Evolutionary conservation across 2,888 invertebrate species (phyloP), one percentile per base, ranked within the genome.

Genomic region (Nephrotoma appendiculata): DNA sequence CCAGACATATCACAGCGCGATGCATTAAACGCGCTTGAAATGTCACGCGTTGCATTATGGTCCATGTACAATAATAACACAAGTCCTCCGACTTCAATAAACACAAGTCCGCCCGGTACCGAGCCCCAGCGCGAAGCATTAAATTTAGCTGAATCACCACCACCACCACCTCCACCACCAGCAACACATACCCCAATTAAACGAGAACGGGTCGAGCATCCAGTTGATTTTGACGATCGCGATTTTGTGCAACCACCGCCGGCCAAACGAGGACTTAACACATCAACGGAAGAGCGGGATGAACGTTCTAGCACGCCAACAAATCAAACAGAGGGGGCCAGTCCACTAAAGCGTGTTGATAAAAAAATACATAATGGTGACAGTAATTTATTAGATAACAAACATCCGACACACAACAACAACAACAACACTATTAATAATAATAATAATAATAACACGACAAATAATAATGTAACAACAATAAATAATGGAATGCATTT

Each of bases 1-100:
- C 91, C 93, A 87, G 90, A 93, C 89, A 90, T 94, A 92, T 89
- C 94, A 92, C 89, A 93, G 88, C 90, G 93, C 89, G 93, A 92
- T 90, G 92, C 94, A 0, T 92, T 96, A 87, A 95, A 94, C 88
- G 95, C 95, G 9, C 92, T 96, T 87, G 96, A 96, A 90, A 94
- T 96, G 92, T 95, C 96, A 1, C 94, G 96, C 87, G 93, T 96
- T 88, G 95, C 96, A 0, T 92, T 97, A 41, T 97, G 96, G 96
- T 96, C 95, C 88, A 93, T 97, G 89, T 97, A 96, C 92, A 95
- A 95, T 91, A 96, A 95, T 90, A 94, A 94, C 91, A 93, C 91
- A 89, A 92, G 89, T 90, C 93, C 94, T 89, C 90, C 93, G 90
- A 88, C 92, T 89, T 89, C 91, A 88, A 89, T 91, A 88, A 89